Evolutionary conservation across 2,797 vertebrate species (phyloP).

Genomic region (Alosa sapidissima): DNA sequence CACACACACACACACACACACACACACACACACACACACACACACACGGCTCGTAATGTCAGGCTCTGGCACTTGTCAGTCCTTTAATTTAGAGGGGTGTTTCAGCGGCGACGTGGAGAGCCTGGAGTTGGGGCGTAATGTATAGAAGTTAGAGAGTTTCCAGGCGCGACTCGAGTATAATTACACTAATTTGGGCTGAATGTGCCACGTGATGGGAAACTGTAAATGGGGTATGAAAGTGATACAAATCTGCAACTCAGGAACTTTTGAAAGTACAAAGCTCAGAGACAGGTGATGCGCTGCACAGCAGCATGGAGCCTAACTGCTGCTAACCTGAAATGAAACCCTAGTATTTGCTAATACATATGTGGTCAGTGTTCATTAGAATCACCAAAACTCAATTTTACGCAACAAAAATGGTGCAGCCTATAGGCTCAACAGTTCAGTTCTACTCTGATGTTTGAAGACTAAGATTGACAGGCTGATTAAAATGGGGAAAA

Average conservation of each 20-base stretch:
- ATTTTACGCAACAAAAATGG: background rate
- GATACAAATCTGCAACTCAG: constrained; percentile 37
- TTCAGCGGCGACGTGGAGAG: constrained; percentile 69
- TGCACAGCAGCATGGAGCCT: background rate
- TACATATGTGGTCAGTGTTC: background rate
- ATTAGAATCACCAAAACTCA: background rate
- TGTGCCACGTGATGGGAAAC: constrained; percentile 61
- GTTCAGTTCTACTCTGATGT: background rate
- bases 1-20: constrained; percentile 1
- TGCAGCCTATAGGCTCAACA: background rate
- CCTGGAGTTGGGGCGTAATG: constrained; percentile 62
- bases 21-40: constrained; percentile 3
- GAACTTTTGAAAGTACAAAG: background rate
- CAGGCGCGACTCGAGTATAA: constrained; percentile 74
- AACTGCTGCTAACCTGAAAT: background rate
- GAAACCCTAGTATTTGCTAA: no score
- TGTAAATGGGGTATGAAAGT: constrained; percentile 53
- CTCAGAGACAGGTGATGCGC: background rate
- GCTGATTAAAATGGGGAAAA: no score
- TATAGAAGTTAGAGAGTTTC: constrained; percentile 70
- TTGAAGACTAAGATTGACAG: background rate
- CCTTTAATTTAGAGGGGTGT: constrained; percentile 80
- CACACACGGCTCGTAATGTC: constrained; percentile 67
- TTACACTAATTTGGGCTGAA: constrained; percentile 75
- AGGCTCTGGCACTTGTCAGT: constrained; percentile 73